Evolutionary conservation across 2,888 invertebrate genomes (phyloP).

Genomic region (Tetragonula carbonaria): DNA sequence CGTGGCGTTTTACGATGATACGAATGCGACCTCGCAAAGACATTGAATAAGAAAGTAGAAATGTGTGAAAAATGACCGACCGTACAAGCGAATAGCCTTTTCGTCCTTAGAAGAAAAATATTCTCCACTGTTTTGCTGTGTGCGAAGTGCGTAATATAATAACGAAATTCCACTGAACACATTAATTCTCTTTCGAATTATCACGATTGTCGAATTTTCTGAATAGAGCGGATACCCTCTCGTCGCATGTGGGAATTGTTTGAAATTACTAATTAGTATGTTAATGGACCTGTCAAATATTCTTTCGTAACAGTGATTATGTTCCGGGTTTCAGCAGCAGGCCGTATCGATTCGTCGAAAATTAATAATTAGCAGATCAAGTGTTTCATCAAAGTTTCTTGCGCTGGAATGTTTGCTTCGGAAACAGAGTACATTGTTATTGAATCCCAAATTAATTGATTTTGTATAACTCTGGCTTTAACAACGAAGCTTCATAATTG

Average conservation of each 20-base stretch:
- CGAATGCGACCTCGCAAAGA: background rate
- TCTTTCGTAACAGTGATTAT: background rate
- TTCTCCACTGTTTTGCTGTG: background rate
- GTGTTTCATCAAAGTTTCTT: no score
- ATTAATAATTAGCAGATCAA: background rate
- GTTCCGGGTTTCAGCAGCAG: no score
- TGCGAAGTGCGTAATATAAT: background rate
- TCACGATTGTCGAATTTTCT: background rate
- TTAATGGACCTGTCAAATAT: background rate
- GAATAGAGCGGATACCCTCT: background rate
- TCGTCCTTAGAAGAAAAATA: background rate
- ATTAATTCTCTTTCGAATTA: no score
- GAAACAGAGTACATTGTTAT: background rate
- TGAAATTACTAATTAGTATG: background rate
- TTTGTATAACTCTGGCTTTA: background rate
- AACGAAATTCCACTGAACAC: background rate
- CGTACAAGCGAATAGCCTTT: background rate
- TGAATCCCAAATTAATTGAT: background rate
- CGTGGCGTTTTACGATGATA: conserved; percentile 21
- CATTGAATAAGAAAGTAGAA: background rate
- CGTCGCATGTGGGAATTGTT: background rate
- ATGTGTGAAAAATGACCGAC: background rate
- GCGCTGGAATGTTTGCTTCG: no score
- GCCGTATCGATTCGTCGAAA: no score
- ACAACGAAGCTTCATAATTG: background rate